These are phyloP conservation scores for Amphiprion percula DNA, from an alignment of 2,113 vertebrate species.

Conservation along the genomic window DNA sequence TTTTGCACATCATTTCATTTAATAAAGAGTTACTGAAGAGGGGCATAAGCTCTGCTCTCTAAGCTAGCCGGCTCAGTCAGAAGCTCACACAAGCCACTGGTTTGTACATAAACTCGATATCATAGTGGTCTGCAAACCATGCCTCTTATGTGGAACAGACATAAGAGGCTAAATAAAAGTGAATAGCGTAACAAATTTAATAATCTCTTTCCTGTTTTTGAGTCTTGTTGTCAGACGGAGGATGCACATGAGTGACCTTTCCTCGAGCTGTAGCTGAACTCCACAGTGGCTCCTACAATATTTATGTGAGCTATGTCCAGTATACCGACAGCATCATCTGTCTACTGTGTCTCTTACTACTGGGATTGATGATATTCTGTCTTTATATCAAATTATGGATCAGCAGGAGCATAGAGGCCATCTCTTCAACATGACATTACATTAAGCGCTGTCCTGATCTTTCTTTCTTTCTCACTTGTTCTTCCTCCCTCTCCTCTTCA, in stretches of 20 bases:
- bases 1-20: not conserved
- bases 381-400: slow-evolving; percentile 48
- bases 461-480: slow-evolving; percentile 14
- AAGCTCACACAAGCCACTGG: not conserved
- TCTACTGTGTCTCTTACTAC: not conserved
- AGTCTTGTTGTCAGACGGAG: not conserved
- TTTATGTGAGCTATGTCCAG: not conserved
- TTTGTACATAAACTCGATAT: not conserved
- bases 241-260: slow-evolving; percentile 1
- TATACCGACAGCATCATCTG: not conserved
- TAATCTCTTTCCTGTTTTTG: not conserved
- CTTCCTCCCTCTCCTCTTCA: slow-evolving; percentile 6
- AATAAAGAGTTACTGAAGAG: not conserved
- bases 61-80: not conserved
- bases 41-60: not conserved
- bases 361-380: slow-evolving; percentile 24
- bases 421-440: slow-evolving; percentile 35
- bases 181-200: not conserved
- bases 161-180: not conserved
- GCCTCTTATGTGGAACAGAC: not conserved
- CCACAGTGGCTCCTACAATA: not conserved
- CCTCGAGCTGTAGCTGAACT: not conserved
- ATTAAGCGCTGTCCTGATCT: slow-evolving; percentile 7
- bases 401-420: not conserved
- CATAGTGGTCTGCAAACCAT: not conserved